Conservation (phyloP, 2,888 invertebrate genomes). For the Metellina segmentata region DNA sequence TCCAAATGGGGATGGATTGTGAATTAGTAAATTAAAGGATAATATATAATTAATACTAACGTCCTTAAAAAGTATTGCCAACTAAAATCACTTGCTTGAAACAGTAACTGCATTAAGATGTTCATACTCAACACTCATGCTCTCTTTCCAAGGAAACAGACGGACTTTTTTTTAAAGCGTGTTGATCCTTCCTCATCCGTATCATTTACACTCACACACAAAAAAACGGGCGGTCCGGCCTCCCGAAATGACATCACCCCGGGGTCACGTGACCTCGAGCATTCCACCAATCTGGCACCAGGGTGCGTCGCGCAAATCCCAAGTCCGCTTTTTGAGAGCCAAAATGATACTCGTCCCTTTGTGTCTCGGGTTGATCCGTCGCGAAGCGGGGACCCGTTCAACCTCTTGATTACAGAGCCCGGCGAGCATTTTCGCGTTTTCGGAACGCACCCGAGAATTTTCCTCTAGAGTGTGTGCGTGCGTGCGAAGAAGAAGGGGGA, state of each 20-base stretch:
- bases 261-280: conserved; percentile 12
- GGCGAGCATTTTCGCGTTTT: conserved; percentile 13
- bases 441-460: conserved; percentile 26
- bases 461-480: not conserved
- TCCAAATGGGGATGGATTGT: no score
- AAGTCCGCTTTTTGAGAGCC: not conserved
- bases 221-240: not conserved
- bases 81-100: no score
- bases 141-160: no score
- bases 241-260: not conserved
- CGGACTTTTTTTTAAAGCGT: no score
- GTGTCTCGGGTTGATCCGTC: not conserved
- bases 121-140: no score
- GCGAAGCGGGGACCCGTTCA: not conserved
- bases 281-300: not conserved
- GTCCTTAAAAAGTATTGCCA: no score
- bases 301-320: conserved; percentile 3
- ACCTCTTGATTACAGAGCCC: conserved; percentile 40
- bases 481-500: not conserved
- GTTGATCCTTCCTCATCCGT: not conserved
- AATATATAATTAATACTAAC: no score
- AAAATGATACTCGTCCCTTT: conserved; percentile 30
- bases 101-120: no score
- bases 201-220: not conserved
- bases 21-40: no score